Percentiles rank a stretch among this genome's conserved stretches.
Conservation (phyloP, 2,888 invertebrate species). For the Lithophane socia region DNA sequence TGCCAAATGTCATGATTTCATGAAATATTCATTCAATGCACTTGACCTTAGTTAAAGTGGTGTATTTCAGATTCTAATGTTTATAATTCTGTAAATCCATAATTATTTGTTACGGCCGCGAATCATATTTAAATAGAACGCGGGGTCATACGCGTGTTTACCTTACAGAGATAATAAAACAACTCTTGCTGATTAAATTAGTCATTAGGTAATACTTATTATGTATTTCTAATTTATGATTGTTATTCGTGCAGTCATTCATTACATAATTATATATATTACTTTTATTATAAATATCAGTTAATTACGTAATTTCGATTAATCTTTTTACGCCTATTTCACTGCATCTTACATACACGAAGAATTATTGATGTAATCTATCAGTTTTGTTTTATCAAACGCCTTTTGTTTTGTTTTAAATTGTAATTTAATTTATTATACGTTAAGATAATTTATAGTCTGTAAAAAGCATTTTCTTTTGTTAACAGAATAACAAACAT, state of each 20-base stretch:
- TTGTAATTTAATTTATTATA: neutral
- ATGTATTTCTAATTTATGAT: neutral
- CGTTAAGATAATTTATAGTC: neutral
- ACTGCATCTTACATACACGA: neutral
- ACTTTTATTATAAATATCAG: neutral
- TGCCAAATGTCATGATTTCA: too few relatives aligned
- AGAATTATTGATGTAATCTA: neutral
- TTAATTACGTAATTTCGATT: neutral
- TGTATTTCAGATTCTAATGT: too few relatives aligned
- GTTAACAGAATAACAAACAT: conserved; percentile 86
- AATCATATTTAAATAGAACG: too few relatives aligned
- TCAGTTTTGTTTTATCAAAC: neutral
- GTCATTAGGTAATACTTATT: neutral
- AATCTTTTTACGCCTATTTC: neutral
- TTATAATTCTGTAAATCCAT: too few relatives aligned
- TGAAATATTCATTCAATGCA: too few relatives aligned
- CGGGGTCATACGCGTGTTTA: neutral
- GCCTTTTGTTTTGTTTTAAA: neutral
- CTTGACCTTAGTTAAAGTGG: too few relatives aligned
- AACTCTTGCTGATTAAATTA: neutral
- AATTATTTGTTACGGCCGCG: too few relatives aligned
- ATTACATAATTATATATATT: neutral
- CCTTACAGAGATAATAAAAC: conserved; percentile 10
- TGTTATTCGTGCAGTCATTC: neutral
- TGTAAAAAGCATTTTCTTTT: conserved; percentile 41